Percentiles rank a stretch among this genome's conserved stretches.
Evolutionary conservation across 2,113 vertebrate genomes (phyloP).

Genomic region (Garra rufa): DNA sequence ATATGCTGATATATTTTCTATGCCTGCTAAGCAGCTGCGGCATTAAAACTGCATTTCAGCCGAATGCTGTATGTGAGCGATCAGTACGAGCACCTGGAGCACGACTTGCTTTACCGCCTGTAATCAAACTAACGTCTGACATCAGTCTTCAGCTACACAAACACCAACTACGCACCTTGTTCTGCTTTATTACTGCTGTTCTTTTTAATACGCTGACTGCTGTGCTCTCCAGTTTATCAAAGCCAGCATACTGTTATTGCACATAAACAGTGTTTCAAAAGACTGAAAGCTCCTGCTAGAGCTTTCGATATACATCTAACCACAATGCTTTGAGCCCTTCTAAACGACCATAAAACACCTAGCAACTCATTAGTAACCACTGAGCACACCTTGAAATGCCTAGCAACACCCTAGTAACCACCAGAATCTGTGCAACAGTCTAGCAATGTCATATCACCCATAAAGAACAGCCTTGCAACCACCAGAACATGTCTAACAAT

Average conservation of each 20-base stretch:
- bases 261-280: neutral
- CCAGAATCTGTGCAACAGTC: too few species aligned
- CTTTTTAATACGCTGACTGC: neutral
- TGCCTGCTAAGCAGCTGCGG: neutral
- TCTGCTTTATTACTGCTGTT: conserved; percentile 10
- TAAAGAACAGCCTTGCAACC: too few species aligned
- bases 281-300: neutral
- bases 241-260: neutral
- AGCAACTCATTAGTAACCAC: neutral
- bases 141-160: neutral
- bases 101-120: neutral
- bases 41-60: neutral
- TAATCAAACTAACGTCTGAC: conserved; percentile 7
- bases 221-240: neutral
- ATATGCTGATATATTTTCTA: conserved; percentile 1
- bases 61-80: neutral
- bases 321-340: neutral
- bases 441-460: too few species aligned
- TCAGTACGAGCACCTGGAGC: neutral
- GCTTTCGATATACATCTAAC: neutral
- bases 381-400: neutral
- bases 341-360: neutral
- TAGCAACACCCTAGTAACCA: neutral
- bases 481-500: too few species aligned
- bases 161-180: neutral